These are phyloP conservation scores for Arctocebus calabarensis DNA, from an alignment of 2,797 vertebrate species.

Conservation along the genomic window DNA sequence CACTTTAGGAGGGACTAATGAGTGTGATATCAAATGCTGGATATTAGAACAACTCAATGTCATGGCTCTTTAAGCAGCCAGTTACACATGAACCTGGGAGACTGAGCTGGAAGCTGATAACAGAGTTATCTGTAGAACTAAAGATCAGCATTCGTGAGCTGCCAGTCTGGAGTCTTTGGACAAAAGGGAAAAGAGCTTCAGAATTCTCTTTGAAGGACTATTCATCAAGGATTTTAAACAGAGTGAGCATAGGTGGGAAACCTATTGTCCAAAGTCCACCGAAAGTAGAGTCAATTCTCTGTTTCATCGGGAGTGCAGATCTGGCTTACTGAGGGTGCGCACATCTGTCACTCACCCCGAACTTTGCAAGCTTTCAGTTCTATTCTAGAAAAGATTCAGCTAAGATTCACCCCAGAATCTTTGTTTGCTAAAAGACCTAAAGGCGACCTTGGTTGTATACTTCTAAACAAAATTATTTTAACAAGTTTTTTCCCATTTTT, in stretches of 20 bases:
- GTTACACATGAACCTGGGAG: conserved; percentile 52
- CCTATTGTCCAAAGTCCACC: conserved; percentile 77
- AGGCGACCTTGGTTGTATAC: not conserved
- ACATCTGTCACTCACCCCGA: conserved; percentile 61
- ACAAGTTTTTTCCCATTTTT: not conserved
- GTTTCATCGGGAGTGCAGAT: conserved; percentile 62
- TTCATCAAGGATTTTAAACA: conserved; percentile 73
- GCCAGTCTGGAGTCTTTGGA: conserved; percentile 73
- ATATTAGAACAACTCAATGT: not conserved
- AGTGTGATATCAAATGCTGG: not conserved
- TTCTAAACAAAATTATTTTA: conserved; percentile 15
- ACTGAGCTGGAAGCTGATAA: conserved; percentile 55
- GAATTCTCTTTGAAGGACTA: conserved; percentile 81
- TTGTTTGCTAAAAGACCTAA: conserved; percentile 21
- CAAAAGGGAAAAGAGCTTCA: conserved; percentile 75
- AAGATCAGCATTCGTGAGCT: conserved; percentile 74
- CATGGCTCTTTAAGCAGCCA: not conserved
- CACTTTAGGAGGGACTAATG: not conserved
- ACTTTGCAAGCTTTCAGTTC: conserved; percentile 22
- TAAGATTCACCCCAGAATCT: not conserved
- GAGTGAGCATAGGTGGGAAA: conserved; percentile 71
- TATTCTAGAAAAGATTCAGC: conserved; percentile 11
- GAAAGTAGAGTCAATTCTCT: conserved; percentile 70
- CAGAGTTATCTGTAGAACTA: conserved; percentile 59
- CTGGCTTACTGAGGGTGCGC: conserved; percentile 43